Evolutionary conservation across 2,797 vertebrate species (phyloP), one percentile per base, ranked within the genome.

Genomic region (Lagorchestes hirsutus): DNA sequence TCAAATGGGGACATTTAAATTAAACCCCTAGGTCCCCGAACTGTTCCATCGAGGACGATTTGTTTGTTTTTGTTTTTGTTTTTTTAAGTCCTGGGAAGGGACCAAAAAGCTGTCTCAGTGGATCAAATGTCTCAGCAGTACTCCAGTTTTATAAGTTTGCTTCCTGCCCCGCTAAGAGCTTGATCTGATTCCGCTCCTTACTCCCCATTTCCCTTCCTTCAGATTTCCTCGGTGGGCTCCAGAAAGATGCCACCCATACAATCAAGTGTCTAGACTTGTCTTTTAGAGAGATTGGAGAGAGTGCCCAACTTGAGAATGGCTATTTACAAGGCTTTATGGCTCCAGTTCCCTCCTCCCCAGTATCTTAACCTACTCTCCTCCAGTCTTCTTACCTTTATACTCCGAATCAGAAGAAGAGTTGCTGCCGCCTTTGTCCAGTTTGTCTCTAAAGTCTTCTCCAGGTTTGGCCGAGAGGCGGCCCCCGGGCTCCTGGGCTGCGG

Each of bases 361-460:
- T 59, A 4, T 40, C 52, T 54, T 46, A 16, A 34, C 74, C 34
- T 27, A 90, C 94, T 52, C 92, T 0, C 14, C 90, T 56, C 93
- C 55, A 14, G 1, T 29, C 55, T 67, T 95, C 99, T 98, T 99
- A 99, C 99, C 99, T 99, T 99, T 99, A 91, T 99, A 99, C 97
- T 99, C 99, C 4, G 99, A 99, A 98, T 99, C 99, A 34, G 99
- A 99, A 0, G 99, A 99, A 1, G 99, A 99, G 96, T 99, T 99
- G 98, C 99, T 99, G 98, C 99, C 99, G 97, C 98, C 99, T 98
- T 99, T 99, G 91, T 99, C 99, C 98, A 98, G 98, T 98, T 99
- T 99, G 98, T 99, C 99, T 97, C 99, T 99, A 97, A 99, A 99
- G 97, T 99, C 99, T 96, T 99, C 99, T 28, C 99, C 99, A 13